These are phyloP conservation scores for Onthophagus taurus DNA, from an alignment of 1,140 invertebrate species.

Conservation along the genomic window DNA sequence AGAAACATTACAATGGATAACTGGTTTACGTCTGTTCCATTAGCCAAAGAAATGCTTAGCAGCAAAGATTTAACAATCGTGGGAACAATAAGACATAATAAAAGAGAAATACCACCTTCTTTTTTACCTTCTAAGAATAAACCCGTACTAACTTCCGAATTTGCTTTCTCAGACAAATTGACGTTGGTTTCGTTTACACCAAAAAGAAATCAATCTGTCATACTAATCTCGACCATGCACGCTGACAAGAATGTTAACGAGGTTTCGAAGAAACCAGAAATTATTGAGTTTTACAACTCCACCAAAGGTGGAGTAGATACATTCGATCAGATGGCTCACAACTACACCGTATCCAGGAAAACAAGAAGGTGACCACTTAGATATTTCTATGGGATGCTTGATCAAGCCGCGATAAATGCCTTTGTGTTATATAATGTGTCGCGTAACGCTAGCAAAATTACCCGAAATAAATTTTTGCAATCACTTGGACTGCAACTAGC, in stretches of 20 bases:
- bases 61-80: slow-evolving; percentile 29
- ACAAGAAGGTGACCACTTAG: slow-evolving; percentile 4
- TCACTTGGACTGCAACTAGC: slow-evolving; percentile 6
- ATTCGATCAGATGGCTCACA: slow-evolving; percentile 8
- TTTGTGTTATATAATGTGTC: slow-evolving; percentile 4
- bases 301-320: too few species aligned
- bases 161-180: slow-evolving; percentile 29
- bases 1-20: slow-evolving; percentile 13
- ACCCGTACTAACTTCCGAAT: slow-evolving; percentile 20
- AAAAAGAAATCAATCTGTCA: slow-evolving; percentile 22
- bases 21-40: slow-evolving; percentile 12
- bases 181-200: slow-evolving; percentile 34
- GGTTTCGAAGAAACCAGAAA: background rate
- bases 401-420: slow-evolving; percentile 1
- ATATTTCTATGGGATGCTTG: too few species aligned
- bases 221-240: slow-evolving; percentile 4
- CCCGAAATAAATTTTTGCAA: slow-evolving; percentile 1
- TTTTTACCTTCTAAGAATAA: background rate
- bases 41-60: slow-evolving; percentile 13
- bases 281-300: too few species aligned
- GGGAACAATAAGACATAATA: slow-evolving; percentile 29
- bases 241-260: background rate
- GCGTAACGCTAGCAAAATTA: background rate
- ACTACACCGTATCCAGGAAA: slow-evolving; percentile 4
- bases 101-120: slow-evolving; percentile 28